Evolutionary conservation across 2,888 invertebrate genomes (phyloP).

Genomic region (Listrodromus nycthemerus): DNA sequence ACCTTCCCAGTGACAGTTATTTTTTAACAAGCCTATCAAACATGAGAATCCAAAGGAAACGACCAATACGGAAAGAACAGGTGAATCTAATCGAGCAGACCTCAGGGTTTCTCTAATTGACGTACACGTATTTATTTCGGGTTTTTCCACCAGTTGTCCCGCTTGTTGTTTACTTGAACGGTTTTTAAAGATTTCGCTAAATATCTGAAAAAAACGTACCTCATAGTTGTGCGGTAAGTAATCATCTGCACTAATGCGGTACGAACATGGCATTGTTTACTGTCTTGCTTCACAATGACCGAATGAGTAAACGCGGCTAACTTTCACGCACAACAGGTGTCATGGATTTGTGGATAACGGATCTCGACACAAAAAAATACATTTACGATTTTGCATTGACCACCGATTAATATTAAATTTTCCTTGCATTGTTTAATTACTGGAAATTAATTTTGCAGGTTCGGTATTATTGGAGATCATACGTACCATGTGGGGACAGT

Average conservation of each 20-base stretch:
- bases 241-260: not conserved
- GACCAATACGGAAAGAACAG: not conserved
- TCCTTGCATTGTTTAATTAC: not conserved
- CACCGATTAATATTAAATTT: not conserved
- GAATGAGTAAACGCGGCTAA: conserved; percentile 1
- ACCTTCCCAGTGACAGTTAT: not conserved
- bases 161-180: not conserved
- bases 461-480: not conserved
- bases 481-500: conserved; percentile 20
- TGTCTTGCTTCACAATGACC: not conserved
- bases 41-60: not conserved
- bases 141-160: not conserved
- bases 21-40: not conserved
- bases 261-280: not conserved
- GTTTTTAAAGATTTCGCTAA: not conserved
- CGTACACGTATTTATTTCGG: not conserved
- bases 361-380: not conserved
- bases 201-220: not conserved
- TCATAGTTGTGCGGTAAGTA: not conserved
- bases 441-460: conserved; percentile 22
- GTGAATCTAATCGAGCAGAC: not conserved
- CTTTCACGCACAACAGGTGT: not conserved
- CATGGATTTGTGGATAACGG: not conserved
- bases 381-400: not conserved
- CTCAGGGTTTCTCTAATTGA: not conserved